Base-by-base conservation (phyloP, 1,140 invertebrate species). In the Pteromalus puparum region DNA sequence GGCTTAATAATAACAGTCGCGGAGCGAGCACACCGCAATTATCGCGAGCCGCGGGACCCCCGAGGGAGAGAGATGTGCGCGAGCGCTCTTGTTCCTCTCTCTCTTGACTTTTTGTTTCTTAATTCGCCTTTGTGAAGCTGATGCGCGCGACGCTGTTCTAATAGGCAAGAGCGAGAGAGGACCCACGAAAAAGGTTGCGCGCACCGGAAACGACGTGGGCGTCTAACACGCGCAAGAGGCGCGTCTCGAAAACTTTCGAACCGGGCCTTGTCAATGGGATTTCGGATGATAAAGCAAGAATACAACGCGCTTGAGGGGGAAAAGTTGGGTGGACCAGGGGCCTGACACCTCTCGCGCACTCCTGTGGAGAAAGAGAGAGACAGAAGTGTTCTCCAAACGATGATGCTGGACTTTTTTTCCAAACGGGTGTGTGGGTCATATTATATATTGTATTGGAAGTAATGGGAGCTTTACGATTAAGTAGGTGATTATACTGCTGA, bases 1-100 rank as follows among this genome's bases (percentile, higher is more conserved):
- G 90, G 90, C 88, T 91, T 91, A 91, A 91, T 91, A 91, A 91
- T 91, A 91, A 91, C 91, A 91, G 91, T 91, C 90, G 89, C 87
- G 91, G 21, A 7, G 30, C 18, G 89, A 89, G 90, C 88, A 91
- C 90, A 91, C 90, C 83, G 89, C 90, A 91, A 91, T 91, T 91
- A 91, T 91, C 87, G 76, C 53, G 53, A 61, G 53, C 48, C 70
- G 74, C 73, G 89, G 85, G 86, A 87, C 87, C 86, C 86, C 86
- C 53, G 81, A 87, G 87, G 87, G 42, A 78, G 75, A 73, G 75
- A 53, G 24, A 46, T 6, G 73, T 42, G 21, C 87, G 87, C 38
- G 77, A n/a, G n/a, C 42, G 85, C 85, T 82, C 78, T 87, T 87
- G 86, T 87, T 85, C 79, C n/a, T 72, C 67, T 48, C 28, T 42